Base-by-base conservation (phyloP, 2,797 vertebrate genomes). In the Echiichthys vipera region DNA sequence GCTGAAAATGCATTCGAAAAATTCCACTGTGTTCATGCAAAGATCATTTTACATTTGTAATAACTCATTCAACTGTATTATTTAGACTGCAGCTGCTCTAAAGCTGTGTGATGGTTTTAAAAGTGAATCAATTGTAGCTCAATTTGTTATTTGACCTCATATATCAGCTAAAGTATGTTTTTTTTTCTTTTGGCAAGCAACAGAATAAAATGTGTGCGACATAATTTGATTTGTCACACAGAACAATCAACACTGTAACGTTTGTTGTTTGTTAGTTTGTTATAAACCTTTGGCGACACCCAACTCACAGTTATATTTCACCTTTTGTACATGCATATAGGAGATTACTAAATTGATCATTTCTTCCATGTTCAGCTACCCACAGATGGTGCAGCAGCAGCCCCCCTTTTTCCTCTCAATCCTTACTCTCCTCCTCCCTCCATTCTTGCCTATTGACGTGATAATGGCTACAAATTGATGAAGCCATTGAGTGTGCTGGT, bases 391-490 rank as follows among this genome's bases (percentile, higher is more conserved):
- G 80, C 49, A 76, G 80, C 84, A 88, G 71, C 84, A 84, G 74
- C 66, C 49, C 62, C 49, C 10, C 7, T 59, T 49, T 65, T 34
- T 15, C 65, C 53, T 45, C 77, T 36, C 58, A n/a, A 25, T 65
- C 62, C 71, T 67, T 3, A 43, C 53, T 27, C 55, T 82, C 78
- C 86, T 69, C 84, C 87, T 81, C 85, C 90, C 84, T 89, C 91
- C 91, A 89, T 94, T 93, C 94, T 90, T 84, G 58, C 78, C 88
- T 81, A 91, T 95, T 95, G 93, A 85, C 90, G 90, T 93, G 78
- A 92, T 93, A 95, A 96, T 94, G 84, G 87, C 66, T 54, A 71
- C 89, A 86, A 89, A 92, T 81, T 92, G 88, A 92, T 92, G 87
- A 90, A 88, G 84, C 87, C 81, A 91, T 88, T 88, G 88, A 90